These are phyloP conservation scores for Tipula unca DNA, from an alignment of 2,888 invertebrate genomes.

Conservation along the genomic window DNA sequence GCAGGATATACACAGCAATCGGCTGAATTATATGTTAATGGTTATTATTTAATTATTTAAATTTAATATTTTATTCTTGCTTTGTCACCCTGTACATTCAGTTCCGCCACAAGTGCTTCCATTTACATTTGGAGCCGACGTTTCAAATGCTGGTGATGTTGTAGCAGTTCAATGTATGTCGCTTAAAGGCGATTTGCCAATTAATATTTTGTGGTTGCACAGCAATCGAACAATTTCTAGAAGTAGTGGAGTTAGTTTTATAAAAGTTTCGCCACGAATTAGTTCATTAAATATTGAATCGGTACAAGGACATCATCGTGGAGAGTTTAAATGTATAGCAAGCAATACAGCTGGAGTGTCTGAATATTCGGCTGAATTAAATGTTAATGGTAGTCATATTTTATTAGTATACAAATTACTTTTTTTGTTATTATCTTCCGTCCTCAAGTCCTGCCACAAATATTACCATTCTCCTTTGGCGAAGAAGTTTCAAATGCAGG, in stretches of 20 bases:
- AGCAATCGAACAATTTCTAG: constrained; percentile 49
- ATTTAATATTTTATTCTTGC: neutral
- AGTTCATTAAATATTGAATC: constrained; percentile 61
- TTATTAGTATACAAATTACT: neutral
- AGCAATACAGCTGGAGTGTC: constrained; percentile 46
- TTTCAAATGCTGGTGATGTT: constrained; percentile 68
- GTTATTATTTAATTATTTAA: constrained; percentile 34
- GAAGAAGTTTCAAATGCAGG: constrained; percentile 60
- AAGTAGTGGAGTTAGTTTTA: constrained; percentile 46
- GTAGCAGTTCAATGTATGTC: constrained; percentile 68
- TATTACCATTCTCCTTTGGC: constrained; percentile 65
- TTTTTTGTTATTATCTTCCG: constrained; percentile 9
- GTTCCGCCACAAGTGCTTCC: constrained; percentile 64
- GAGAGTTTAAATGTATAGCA: constrained; percentile 51
- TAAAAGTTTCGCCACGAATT: constrained; percentile 53
- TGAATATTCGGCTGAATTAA: constrained; percentile 43
- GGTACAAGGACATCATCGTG: constrained; percentile 47
- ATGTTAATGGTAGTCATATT: constrained; percentile 45
- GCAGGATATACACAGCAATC: constrained; percentile 50
- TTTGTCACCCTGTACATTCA: neutral
- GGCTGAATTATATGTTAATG: constrained; percentile 50
- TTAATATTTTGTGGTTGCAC: constrained; percentile 67
- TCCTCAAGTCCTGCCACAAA: constrained; percentile 60
- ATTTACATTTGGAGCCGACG: constrained; percentile 67
- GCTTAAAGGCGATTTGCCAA: constrained; percentile 69